Conservation (phyloP, 2,113 vertebrate species). For the Mus spicilegus region DNA sequence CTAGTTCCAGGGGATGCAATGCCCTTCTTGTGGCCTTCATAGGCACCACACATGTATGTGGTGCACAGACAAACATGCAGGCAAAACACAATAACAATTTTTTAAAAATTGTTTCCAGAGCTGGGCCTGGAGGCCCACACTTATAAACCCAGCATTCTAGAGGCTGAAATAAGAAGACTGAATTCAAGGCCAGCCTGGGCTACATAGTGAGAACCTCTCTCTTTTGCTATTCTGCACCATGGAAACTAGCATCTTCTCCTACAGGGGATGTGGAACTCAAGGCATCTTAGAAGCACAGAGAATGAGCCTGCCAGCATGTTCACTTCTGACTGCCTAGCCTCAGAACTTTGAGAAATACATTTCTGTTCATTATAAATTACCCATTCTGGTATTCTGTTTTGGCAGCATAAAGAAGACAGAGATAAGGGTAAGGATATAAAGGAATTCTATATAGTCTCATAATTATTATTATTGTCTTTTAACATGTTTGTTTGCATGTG, state of each 20-base stretch:
- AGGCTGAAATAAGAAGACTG: not conserved
- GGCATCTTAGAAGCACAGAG: not conserved
- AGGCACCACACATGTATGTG: not conserved
- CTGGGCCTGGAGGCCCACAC: not conserved
- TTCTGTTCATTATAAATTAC: constrained; percentile 17
- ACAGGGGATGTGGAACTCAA: not conserved
- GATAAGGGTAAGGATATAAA: not conserved
- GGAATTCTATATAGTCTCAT: constrained; percentile 10
- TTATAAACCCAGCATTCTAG: not conserved
- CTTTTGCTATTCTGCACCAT: not conserved
- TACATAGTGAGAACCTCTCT: not conserved
- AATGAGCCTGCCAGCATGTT: not conserved
- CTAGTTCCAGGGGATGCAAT: not conserved
- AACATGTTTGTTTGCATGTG: not conserved
- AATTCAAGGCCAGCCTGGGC: not conserved
- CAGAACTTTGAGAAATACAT: not conserved
- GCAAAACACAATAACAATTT: not conserved
- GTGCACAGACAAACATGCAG: not conserved
- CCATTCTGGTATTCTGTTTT: not conserved
- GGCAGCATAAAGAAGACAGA: not conserved
- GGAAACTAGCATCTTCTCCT: not conserved
- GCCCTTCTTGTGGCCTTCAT: not conserved
- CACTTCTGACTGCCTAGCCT: not conserved
- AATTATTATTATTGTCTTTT: not conserved
- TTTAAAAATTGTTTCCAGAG: not conserved